Conservation (phyloP, 2,797 vertebrate genomes). For the Simalia tracyae region DNA sequence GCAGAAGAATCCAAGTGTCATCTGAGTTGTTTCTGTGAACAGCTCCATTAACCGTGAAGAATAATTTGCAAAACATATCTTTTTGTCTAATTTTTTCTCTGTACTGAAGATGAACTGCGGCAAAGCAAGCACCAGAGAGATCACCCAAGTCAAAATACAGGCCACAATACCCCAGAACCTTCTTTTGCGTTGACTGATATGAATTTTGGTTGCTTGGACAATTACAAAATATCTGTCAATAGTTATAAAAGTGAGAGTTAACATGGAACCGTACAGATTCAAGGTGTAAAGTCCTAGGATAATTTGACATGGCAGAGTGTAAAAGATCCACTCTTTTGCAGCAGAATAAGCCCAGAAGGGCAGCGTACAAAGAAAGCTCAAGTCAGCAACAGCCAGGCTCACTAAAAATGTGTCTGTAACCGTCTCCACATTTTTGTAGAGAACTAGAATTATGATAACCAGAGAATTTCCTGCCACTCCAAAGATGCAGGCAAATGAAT, state of each 20-base stretch:
- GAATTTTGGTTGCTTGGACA: conserved; percentile 63
- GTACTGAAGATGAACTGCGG: conserved; percentile 63
- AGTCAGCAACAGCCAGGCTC: conserved; percentile 68
- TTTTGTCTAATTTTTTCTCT: rapidly evolving
- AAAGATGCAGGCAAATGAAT: conserved; percentile 55
- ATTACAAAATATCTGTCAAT: conserved; percentile 65
- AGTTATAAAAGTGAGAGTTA: conserved; percentile 68
- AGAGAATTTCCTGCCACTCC: conserved; percentile 66
- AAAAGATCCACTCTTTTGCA: conserved; percentile 60
- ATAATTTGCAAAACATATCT: conserved; percentile 38
- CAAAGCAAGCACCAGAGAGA: conserved; percentile 57
- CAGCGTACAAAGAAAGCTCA: conserved; percentile 68
- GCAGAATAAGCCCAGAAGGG: conserved; percentile 67
- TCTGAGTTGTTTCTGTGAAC: conserved; percentile 46
- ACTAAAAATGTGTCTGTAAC: conserved; percentile 66
- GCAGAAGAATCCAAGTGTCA: conserved; percentile 67
- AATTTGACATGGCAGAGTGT: conserved; percentile 38
- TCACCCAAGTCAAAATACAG: conserved; percentile 56
- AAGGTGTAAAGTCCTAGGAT: conserved; percentile 58
- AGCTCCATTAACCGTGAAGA: not conserved
- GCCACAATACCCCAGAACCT: conserved; percentile 43
- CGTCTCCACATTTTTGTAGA: conserved; percentile 63
- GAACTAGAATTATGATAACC: conserved; percentile 61
- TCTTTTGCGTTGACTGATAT: conserved; percentile 42
- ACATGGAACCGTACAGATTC: conserved; percentile 70